Base-by-base conservation (phyloP, 2,888 invertebrate species). In the Ptilodon capucinus region DNA sequence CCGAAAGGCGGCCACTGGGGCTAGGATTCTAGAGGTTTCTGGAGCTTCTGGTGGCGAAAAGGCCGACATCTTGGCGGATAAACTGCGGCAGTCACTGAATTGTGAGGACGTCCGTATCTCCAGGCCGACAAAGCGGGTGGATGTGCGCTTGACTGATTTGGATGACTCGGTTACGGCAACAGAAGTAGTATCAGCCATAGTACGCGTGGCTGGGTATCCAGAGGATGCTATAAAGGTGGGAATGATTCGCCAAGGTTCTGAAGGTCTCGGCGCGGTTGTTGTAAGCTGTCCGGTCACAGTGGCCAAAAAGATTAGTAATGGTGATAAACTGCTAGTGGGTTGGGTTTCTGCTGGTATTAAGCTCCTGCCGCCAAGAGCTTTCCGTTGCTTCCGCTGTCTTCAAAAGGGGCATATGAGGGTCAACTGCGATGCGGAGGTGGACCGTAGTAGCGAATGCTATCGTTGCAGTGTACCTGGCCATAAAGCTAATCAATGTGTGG, bases 371-470 rank as follows among this genome's bases (percentile, higher is more conserved):
- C 7, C 40, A 0, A 19, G 40, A 25, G 23, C 35, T 2, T 1
- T 40, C 4, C 40, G 34, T 5, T 45, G 40, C 16, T 45, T 17
- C 13, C 40, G 45, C 4, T 45, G 42, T 11, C 42, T 42, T 6
- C 38, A 34, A 13, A 38, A 4, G 19, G 42, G 40, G 3, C 41
- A 42, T n/a, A n/a, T n/a, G n/a, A n/a, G n/a, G n/a, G n/a, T n/a
- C n/a, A n/a, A n/a, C n/a, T n/a, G n/a, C n/a, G n/a, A n/a, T n/a
- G n/a, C n/a, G n/a, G n/a, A n/a, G n/a, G n/a, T n/a, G n/a, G n/a
- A n/a, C n/a, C n/a, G n/a, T n/a, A n/a, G n/a, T n/a, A n/a, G n/a
- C n/a, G n/a, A n/a, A n/a, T n/a, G n/a, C n/a, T n/a, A n/a, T n/a
- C n/a, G n/a, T n/a, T n/a, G n/a, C n/a, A n/a, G n/a, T n/a, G n/a